Evolutionary conservation across 2,797 vertebrate genomes (phyloP).

Genomic region (Rhinatrema bivittatum): DNA sequence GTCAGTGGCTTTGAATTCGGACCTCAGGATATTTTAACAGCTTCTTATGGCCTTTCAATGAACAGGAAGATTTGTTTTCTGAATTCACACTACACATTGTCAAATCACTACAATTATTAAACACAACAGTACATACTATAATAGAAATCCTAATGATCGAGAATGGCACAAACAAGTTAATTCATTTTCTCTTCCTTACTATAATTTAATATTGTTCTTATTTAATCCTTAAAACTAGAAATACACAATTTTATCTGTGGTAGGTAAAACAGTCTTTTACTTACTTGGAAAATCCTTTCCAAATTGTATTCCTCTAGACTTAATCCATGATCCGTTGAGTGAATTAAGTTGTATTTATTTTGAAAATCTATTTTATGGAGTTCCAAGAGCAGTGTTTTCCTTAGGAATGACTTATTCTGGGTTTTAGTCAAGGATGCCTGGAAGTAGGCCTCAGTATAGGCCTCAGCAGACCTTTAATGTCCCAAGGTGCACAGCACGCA

Average conservation of each 20-base stretch:
- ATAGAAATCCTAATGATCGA: conserved; percentile 33
- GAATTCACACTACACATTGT: conserved; percentile 15
- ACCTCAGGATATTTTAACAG: too few species aligned
- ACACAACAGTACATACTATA: conserved; percentile 3
- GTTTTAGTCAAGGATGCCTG: conserved; percentile 38
- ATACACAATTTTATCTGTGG: conserved; percentile 51
- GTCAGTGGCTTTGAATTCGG: too few species aligned
- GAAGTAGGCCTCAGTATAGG: conserved; percentile 29
- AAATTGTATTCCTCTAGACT: conserved; percentile 73
- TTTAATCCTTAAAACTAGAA: conserved; percentile 45
- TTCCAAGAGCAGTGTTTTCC: conserved; percentile 61
- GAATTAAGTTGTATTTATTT: conserved; percentile 70
- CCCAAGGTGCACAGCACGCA: conserved; percentile 54
- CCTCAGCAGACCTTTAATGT: conserved; percentile 36
- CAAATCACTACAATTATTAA: conserved; percentile 16
- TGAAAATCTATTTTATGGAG: conserved; percentile 63
- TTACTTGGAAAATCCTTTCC: conserved; percentile 70
- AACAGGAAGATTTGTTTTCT: conserved; percentile 20
- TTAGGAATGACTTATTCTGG: conserved; percentile 46
- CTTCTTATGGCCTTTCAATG: too few species aligned
- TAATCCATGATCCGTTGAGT: conserved; percentile 64
- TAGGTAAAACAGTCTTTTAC: conserved; percentile 58
- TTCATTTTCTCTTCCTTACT: conserved; percentile 37
- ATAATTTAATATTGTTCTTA: conserved; percentile 49
- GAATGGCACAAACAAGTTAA: conserved; percentile 27